Evolutionary conservation across 2,888 invertebrate species (phyloP).

Genomic region (Microplitis deprimator): DNA sequence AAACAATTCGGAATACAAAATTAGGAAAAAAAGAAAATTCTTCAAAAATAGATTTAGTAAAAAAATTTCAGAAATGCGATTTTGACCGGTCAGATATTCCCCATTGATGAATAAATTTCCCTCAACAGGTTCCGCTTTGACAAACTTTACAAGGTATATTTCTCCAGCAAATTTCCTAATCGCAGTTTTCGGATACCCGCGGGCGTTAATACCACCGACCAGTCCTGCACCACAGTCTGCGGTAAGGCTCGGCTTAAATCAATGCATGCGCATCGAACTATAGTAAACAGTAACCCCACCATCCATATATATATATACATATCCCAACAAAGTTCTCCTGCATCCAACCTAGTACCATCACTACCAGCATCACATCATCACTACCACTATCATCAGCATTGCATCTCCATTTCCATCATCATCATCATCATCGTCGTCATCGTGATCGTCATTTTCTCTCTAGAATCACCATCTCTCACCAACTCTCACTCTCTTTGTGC

Average conservation of each 20-base stretch:
- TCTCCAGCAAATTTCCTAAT: neutral
- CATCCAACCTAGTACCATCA: neutral
- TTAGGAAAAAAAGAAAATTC: too few relatives aligned
- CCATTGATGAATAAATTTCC: too few relatives aligned
- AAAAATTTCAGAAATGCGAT: too few relatives aligned
- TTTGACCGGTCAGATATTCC: too few relatives aligned
- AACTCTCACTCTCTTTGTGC: constrained; percentile 10
- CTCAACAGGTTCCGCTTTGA: neutral
- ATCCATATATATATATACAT: constrained; percentile 44
- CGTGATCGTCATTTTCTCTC: constrained; percentile 44
- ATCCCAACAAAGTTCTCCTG: constrained; percentile 26
- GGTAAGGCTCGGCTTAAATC: constrained; percentile 60
- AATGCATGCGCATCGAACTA: constrained; percentile 56
- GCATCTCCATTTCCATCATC: neutral
- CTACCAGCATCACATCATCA: constrained; percentile 43
- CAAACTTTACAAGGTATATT: neutral
- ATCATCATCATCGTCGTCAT: constrained; percentile 58
- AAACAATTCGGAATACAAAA: too few relatives aligned
- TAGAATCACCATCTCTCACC: constrained; percentile 17
- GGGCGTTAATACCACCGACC: constrained; percentile 47
- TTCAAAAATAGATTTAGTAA: too few relatives aligned
- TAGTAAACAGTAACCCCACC: constrained; percentile 44
- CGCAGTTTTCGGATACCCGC: constrained; percentile 2
- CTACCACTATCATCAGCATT: constrained; percentile 43
- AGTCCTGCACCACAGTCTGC: constrained; percentile 45